Evolutionary conservation across 2,797 vertebrate genomes (phyloP).

Genomic region (Mormyrus hasselquistii): DNA sequence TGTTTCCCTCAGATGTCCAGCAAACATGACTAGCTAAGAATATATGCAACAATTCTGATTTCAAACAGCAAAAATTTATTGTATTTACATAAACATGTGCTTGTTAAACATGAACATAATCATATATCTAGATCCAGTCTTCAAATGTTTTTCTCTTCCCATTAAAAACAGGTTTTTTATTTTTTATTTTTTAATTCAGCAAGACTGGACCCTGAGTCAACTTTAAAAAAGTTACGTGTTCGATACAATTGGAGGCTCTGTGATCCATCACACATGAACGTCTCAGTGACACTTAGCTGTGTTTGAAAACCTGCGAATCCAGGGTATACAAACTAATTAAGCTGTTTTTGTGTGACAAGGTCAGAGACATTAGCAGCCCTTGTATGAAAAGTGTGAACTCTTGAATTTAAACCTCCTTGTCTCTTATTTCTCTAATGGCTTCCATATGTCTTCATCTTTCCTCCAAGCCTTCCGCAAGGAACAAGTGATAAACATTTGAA

Average conservation of each 20-base stretch:
- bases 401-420: constrained; percentile 69
- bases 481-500: constrained; percentile 44
- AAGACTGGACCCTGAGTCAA: constrained; percentile 37
- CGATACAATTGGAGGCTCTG: constrained; percentile 70
- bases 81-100: neutral
- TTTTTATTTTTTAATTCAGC: constrained; percentile 19
- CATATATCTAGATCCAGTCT: neutral
- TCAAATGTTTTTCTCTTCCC: constrained; percentile 8
- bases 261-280: constrained; percentile 74
- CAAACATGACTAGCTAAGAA: neutral
- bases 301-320: constrained; percentile 75
- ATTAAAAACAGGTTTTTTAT: constrained; percentile 32
- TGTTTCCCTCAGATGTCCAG: neutral
- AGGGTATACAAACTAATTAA: constrained; percentile 87
- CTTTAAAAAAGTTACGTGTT: constrained; percentile 55
- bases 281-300: constrained; percentile 80
- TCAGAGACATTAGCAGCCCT: constrained; percentile 89
- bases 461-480: constrained; percentile 25
- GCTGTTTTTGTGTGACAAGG: constrained; percentile 78
- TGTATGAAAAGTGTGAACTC: constrained; percentile 68
- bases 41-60: neutral
- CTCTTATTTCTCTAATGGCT: constrained; percentile 78
- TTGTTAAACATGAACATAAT: neutral
- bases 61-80: neutral
- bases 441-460: constrained; percentile 72